Conservation (phyloP, 2,797 vertebrate species). For the Takifugu ocellatus region DNA sequence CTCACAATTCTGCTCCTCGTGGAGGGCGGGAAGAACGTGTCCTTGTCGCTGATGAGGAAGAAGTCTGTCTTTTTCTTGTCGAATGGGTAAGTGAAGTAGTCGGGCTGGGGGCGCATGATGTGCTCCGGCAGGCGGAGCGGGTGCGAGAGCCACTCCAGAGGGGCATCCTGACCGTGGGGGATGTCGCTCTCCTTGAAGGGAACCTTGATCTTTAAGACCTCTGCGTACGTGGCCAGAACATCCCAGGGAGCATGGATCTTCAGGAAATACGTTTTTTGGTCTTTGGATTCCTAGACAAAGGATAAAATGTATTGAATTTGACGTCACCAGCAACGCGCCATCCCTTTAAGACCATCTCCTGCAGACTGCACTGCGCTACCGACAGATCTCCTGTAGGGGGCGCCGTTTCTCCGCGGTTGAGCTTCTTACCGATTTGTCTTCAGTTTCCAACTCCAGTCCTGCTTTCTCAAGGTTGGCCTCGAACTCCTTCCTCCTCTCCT, state of each 20-base stretch:
- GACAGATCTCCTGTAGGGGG: conserved; percentile 48
- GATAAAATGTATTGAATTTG: neutral
- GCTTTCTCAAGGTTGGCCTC: conserved; percentile 84
- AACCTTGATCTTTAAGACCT: conserved; percentile 91
- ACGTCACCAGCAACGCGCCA: neutral
- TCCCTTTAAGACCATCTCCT: conserved; percentile 48
- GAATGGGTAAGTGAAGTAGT: conserved; percentile 90
- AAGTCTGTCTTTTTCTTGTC: conserved; percentile 88
- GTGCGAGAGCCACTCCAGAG: conserved; percentile 75
- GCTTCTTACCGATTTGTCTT: conserved; percentile 85
- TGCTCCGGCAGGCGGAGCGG: conserved; percentile 79
- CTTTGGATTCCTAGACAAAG: conserved; percentile 84
- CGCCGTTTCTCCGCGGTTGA: conserved; percentile 5
- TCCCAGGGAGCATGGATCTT: conserved; percentile 97
- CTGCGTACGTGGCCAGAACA: conserved; percentile 86
- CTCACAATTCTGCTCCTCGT: conserved; percentile 95
- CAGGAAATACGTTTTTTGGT: conserved; percentile 88
- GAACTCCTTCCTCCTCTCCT: conserved; percentile 92
- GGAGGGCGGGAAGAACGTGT: conserved; percentile 86
- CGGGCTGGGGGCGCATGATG: conserved; percentile 83
- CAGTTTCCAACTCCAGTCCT: conserved; percentile 88
- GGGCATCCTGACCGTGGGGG: conserved; percentile 58
- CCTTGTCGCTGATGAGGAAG: conserved; percentile 85
- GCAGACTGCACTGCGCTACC: conserved; percentile 20
- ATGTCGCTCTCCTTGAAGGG: conserved; percentile 87